Conservation (phyloP, 2,113 vertebrate species). For the Thryonomys swinderianus region DNA sequence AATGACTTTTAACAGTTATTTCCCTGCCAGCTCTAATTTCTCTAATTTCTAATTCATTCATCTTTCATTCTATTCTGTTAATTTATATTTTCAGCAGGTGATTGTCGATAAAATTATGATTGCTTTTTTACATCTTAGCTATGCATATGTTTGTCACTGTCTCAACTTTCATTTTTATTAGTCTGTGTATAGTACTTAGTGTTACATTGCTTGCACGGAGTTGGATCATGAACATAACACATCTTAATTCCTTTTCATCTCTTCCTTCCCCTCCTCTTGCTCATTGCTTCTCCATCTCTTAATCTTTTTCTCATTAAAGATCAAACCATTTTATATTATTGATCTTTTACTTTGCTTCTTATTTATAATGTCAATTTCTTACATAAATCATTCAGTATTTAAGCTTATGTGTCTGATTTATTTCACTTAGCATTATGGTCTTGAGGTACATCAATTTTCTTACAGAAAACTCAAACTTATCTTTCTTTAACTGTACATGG, state of each 20-base stretch:
- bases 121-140: background rate
- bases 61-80: background rate
- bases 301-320: background rate
- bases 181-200: background rate
- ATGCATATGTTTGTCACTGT: background rate
- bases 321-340: background rate
- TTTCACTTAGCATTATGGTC: background rate
- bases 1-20: background rate
- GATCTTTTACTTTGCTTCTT: background rate
- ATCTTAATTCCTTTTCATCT: background rate
- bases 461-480: background rate
- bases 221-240: background rate
- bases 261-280: background rate
- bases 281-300: background rate
- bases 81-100: background rate
- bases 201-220: background rate
- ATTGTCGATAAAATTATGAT: background rate
- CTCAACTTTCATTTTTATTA: background rate
- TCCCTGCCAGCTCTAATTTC: background rate
- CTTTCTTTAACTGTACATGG: background rate
- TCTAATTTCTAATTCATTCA: no score
- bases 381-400: background rate
- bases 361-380: background rate
- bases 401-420: background rate
- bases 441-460: background rate